phyloP scores from a whole-genome alignment of 1,140 invertebrate species.

The Drosophila kurseongensis region DNA sequence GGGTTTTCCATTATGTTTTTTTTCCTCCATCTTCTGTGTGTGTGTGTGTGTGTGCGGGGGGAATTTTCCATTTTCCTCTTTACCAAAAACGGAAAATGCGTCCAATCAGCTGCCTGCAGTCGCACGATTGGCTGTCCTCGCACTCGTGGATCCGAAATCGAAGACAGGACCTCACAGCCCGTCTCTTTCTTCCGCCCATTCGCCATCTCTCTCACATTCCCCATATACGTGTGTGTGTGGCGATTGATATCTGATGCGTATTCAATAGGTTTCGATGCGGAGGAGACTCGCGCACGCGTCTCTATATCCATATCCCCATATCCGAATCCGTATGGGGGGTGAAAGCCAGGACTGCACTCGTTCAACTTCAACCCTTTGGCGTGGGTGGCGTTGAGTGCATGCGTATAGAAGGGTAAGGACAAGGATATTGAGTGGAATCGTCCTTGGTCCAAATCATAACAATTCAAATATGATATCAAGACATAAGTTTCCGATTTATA shows the following conservation, averaged over 20 bases:
- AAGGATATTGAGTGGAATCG: conserved; percentile 3
- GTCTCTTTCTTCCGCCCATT: conserved; percentile 12
- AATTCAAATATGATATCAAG: not conserved
- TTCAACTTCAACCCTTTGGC: conserved; percentile 72
- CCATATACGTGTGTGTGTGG: conserved; percentile 17
- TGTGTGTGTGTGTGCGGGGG: conserved; percentile 9
- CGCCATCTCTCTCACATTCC: not conserved
- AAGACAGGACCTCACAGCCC: conserved; percentile 47
- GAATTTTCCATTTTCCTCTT: conserved; percentile 22
- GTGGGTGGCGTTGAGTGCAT: conserved; percentile 10
- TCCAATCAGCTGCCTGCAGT: conserved; percentile 79
- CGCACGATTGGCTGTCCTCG: conserved; percentile 66
- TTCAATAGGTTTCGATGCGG: conserved; percentile 77
- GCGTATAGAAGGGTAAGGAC: not conserved
- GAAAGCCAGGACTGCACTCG: conserved; percentile 35
- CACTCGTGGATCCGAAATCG: conserved; percentile 70
- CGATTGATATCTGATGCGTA: conserved; percentile 84
- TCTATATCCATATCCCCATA: conserved; percentile 30
- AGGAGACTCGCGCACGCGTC: conserved; percentile 65
- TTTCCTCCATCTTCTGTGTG: not conserved
- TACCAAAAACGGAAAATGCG: conserved; percentile 50
- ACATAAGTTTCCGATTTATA: too few species aligned
- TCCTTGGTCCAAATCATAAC: not conserved
- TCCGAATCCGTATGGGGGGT: conserved; percentile 41
- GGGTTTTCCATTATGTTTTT: conserved; percentile 13